Conservation (phyloP, 2,797 vertebrate species). For the Heterohyrax brucei region DNA sequence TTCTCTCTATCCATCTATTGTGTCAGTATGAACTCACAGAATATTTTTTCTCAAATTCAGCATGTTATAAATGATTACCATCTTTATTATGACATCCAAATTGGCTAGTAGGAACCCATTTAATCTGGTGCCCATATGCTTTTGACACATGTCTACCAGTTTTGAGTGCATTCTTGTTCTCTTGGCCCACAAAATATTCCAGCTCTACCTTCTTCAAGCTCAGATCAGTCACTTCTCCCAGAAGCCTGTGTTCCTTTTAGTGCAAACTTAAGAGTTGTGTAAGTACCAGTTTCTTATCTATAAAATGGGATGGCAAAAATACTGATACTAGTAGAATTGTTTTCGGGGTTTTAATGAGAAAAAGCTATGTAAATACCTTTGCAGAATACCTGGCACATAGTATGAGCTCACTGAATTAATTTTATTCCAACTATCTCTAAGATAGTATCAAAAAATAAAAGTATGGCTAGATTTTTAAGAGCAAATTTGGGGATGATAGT, state of each 20-base stretch:
- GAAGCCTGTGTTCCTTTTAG: constrained; percentile 11
- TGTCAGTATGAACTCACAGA: not conserved
- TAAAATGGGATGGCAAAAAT: constrained; percentile 23
- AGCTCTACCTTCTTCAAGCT: not conserved
- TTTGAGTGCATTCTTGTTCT: constrained; percentile 31
- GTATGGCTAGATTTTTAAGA: constrained; percentile 4
- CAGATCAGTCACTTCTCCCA: constrained; percentile 39
- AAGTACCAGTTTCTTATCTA: not conserved
- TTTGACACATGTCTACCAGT: not conserved
- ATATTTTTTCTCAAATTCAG: constrained; percentile 42
- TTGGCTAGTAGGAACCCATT: constrained; percentile 9
- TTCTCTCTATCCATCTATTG: not conserved
- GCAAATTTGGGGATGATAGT: constrained; percentile 23
- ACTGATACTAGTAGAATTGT: constrained; percentile 5
- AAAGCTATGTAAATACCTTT: constrained; percentile 55
- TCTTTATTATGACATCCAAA: constrained; percentile 32
- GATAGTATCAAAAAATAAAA: constrained; percentile 49
- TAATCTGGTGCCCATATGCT: not conserved
- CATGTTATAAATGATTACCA: constrained; percentile 21
- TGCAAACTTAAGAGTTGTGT: not conserved
- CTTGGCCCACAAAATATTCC: not conserved
- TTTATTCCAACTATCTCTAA: constrained; percentile 51
- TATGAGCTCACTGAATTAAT: constrained; percentile 62
- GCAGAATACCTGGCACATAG: constrained; percentile 1
- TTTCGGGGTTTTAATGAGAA: constrained; percentile 62